Conservation (phyloP, 2,113 vertebrate genomes). For the Oreochromis tanganicae region DNA sequence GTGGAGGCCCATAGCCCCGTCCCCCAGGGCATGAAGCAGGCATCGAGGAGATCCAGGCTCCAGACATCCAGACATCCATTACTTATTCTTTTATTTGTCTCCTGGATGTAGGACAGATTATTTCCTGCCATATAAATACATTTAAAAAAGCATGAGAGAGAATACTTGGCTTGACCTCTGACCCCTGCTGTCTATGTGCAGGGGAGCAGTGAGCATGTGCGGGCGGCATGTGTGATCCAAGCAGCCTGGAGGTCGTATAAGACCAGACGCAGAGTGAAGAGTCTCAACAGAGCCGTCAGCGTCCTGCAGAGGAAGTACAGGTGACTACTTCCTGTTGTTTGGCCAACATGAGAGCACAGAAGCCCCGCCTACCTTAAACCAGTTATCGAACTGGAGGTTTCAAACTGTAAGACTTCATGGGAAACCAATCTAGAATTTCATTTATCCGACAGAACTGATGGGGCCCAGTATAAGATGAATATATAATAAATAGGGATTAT, state of each 20-base stretch:
- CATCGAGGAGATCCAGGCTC: too few relatives aligned
- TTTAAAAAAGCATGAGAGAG: not conserved
- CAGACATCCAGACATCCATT: too few relatives aligned
- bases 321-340: slow-evolving; percentile 52
- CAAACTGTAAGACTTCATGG: not conserved
- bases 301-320: slow-evolving; percentile 88
- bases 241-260: slow-evolving; percentile 84
- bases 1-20: too few relatives aligned
- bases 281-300: slow-evolving; percentile 78
- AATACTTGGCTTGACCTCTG: not conserved
- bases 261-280: slow-evolving; percentile 83
- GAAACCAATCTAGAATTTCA: not conserved
- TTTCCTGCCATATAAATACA: not conserved
- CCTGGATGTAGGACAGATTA: not conserved
- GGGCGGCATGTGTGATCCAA: slow-evolving; percentile 85
- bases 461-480: not conserved
- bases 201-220: slow-evolving; percentile 66
- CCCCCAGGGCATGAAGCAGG: too few relatives aligned
- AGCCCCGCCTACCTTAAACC: not conserved
- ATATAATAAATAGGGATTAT: not conserved
- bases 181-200: not conserved
- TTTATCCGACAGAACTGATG: not conserved
- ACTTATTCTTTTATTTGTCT: not conserved
- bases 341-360: not conserved
- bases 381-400: not conserved